Evolutionary conservation across 2,888 invertebrate genomes (phyloP).

Genomic region (Heliconius ethilla): DNA sequence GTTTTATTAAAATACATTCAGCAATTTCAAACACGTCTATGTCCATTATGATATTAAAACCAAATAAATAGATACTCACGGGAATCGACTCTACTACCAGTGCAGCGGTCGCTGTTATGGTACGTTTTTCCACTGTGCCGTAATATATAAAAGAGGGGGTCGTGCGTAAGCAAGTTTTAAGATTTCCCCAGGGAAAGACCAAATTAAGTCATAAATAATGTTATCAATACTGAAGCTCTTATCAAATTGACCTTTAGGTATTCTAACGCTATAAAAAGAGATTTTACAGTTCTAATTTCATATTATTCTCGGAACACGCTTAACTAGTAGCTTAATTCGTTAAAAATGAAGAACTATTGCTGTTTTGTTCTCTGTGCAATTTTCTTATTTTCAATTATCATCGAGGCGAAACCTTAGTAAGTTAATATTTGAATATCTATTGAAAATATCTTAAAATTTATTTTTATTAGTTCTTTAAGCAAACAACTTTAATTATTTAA

Average conservation of each 20-base stretch:
- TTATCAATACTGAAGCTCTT: neutral
- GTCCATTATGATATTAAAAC: too few species aligned
- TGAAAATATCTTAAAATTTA: neutral
- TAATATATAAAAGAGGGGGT: too few species aligned
- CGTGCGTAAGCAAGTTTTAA: neutral
- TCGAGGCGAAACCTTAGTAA: constrained; percentile 4
- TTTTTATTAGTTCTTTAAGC: neutral
- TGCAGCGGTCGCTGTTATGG: too few species aligned
- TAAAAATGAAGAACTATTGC: neutral
- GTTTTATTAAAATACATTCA: too few species aligned
- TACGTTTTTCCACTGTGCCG: too few species aligned
- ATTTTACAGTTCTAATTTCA: neutral
- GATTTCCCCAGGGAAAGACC: constrained; percentile 8
- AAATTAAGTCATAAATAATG: neutral
- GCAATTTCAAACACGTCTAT: too few species aligned
- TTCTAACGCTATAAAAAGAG: constrained; percentile 2
- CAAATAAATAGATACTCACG: too few species aligned
- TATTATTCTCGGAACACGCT: neutral
- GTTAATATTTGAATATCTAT: neutral
- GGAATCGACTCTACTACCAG: too few species aligned
- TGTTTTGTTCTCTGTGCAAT: neutral
- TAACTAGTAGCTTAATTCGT: neutral
- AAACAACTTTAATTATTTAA: neutral
- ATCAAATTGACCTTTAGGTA: constrained; percentile 4
- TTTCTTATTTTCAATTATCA: neutral